Evolutionary conservation across 2,888 invertebrate genomes (phyloP).

Genomic region (Tenthredo scrophulariae): DNA sequence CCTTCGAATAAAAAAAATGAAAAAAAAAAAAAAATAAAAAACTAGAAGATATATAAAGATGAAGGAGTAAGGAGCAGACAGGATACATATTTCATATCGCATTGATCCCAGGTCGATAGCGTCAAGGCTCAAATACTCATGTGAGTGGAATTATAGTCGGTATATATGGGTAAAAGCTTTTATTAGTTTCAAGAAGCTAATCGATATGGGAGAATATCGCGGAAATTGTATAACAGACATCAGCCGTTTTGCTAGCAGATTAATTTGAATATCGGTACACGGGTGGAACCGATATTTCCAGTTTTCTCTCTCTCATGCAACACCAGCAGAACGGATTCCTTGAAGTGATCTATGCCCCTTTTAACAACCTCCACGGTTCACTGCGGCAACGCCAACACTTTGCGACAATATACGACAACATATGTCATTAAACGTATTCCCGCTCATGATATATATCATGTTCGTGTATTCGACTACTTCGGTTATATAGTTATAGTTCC

Average conservation of each 20-base stretch:
- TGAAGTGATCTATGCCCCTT: slow-evolving; percentile 42
- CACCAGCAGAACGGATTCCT: slow-evolving; percentile 15
- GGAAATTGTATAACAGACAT: not conserved
- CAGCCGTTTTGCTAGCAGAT: not conserved
- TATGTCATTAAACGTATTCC: slow-evolving; percentile 40
- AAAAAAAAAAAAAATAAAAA: not conserved
- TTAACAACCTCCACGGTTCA: slow-evolving; percentile 46
- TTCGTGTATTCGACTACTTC: not conserved
- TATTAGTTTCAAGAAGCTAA: not conserved
- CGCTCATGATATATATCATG: slow-evolving; percentile 32
- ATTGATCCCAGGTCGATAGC: not conserved
- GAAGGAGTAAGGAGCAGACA: not conserved
- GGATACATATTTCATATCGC: not conserved
- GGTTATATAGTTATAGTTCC: not conserved
- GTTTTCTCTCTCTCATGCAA: slow-evolving; percentile 21
- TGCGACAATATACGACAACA: slow-evolving; percentile 46
- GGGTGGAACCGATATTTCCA: slow-evolving; percentile 6
- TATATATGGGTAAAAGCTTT: not conserved
- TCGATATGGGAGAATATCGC: not conserved
- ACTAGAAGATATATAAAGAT: not conserved
- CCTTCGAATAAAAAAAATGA: not conserved
- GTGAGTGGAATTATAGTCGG: no score
- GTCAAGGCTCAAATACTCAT: not conserved
- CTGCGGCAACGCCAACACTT: slow-evolving; percentile 40
- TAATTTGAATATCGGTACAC: slow-evolving; percentile 1